Evolutionary conservation across 1,140 invertebrate genomes (phyloP).

Genomic region (Eurosta solidaginis): DNA sequence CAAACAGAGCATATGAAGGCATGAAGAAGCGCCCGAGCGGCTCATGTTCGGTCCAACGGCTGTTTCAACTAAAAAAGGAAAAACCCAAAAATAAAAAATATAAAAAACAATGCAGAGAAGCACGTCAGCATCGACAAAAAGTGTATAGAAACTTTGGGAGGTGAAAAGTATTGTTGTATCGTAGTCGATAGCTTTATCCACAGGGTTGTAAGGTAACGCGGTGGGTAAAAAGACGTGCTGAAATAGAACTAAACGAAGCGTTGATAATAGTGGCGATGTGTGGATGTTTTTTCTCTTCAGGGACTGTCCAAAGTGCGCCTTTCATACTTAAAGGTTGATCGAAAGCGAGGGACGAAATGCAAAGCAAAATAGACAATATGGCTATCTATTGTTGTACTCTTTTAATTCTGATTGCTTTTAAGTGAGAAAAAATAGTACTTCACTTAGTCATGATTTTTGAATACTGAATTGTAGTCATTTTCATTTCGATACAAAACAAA

Average conservation of each 20-base stretch:
- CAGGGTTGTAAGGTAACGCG: no score
- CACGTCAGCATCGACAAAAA: slow-evolving; percentile 2
- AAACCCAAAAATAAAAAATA: background rate
- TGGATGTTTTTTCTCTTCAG: background rate
- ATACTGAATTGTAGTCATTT: background rate
- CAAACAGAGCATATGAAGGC: background rate
- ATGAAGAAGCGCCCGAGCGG: background rate
- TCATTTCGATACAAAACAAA: background rate
- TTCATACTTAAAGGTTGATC: background rate
- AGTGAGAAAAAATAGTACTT: slow-evolving; percentile 2
- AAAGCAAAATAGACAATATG: background rate
- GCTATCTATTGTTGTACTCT: background rate
- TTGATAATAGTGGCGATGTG: slow-evolving; percentile 5
- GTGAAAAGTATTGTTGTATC: slow-evolving; percentile 4
- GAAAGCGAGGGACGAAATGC: background rate
- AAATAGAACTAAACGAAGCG: slow-evolving; percentile 20
- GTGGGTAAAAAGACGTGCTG: background rate
- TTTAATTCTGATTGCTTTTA: slow-evolving; percentile 8
- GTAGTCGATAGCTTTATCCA: background rate
- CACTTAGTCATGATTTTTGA: slow-evolving; percentile 23
- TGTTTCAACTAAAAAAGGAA: no score
- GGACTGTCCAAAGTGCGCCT: background rate
- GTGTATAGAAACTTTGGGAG: slow-evolving; percentile 9
- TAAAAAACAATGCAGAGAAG: background rate
- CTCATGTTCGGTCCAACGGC: background rate